phyloP scores from a whole-genome alignment of 2,113 vertebrate species.

The Nothoprocta pentlandii region DNA sequence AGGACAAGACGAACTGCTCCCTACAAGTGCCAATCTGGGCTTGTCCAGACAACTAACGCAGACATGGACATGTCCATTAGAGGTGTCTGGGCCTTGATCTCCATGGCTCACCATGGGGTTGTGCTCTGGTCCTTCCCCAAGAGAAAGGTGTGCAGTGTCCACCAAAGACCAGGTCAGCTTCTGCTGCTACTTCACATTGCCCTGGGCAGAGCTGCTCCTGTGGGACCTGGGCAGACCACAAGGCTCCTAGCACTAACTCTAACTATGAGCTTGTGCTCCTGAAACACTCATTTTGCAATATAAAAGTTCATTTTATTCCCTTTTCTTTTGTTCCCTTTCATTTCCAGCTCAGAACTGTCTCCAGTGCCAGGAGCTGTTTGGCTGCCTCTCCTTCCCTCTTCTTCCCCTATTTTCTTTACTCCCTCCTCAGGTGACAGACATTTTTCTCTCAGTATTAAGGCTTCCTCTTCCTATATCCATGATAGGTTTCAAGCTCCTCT shows the following conservation, averaged over 20 bases:
- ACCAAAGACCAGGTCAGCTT: too few relatives aligned
- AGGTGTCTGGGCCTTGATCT: not conserved
- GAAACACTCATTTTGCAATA: not conserved
- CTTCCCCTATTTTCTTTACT: not conserved
- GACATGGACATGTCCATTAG: not conserved
- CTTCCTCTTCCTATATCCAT: not conserved
- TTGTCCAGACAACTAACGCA: not conserved
- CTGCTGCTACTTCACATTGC: not conserved
- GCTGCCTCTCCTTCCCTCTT: not conserved
- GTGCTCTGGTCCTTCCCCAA: not conserved
- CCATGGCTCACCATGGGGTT: not conserved
- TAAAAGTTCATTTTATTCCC: not conserved
- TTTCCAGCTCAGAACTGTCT: not conserved
- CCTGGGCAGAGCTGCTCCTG: not conserved
- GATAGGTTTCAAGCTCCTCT: slow-evolving; percentile 3
- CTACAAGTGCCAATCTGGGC: not conserved
- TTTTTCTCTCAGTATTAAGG: slow-evolving; percentile 29
- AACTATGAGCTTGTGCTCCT: not conserved
- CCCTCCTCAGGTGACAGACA: not conserved
- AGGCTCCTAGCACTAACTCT: too few relatives aligned
- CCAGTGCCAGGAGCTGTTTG: not conserved
- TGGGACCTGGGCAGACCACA: not conserved
- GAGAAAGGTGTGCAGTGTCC: not conserved
- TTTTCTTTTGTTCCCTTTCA: not conserved
- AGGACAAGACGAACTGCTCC: not conserved